phyloP scores from a whole-genome alignment of 2,113 vertebrate genomes.

The Ophiodon elongatus region DNA sequence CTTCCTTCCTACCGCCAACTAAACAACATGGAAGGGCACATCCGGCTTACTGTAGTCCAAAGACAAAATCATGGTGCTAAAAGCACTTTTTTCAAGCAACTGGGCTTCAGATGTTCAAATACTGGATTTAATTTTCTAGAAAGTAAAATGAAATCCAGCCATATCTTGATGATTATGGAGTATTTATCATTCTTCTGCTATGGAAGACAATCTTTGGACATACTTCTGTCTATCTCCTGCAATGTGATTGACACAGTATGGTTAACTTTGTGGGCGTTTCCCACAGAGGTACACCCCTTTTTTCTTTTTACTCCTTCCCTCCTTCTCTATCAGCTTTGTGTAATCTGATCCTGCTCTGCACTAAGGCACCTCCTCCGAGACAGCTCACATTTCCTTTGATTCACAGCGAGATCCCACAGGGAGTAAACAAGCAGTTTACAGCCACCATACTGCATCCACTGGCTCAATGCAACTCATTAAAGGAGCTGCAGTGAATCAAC shows the following conservation, averaged over 20 bases:
- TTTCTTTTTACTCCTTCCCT: conserved; percentile 25
- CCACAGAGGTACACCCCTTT: background rate
- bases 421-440: conserved; percentile 64
- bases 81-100: background rate
- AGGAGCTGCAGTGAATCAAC: conserved; percentile 44
- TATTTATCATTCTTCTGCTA: conserved; percentile 14
- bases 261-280: conserved; percentile 43
- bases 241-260: background rate
- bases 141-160: background rate
- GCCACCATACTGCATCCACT: conserved; percentile 36
- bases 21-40: conserved; percentile 22
- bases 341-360: conserved; percentile 65
- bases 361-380: conserved; percentile 69
- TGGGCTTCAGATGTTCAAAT: background rate
- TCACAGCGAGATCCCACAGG: conserved; percentile 54
- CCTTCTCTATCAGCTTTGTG: conserved; percentile 64
- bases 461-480: conserved; percentile 55
- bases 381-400: conserved; percentile 75
- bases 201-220: conserved; percentile 11
- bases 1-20: conserved; percentile 57
- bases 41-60: conserved; percentile 1
- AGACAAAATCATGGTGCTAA: background rate
- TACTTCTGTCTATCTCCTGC: background rate
- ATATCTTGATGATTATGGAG: background rate
- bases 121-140: background rate